These are phyloP conservation scores for Poecilus cupreus DNA, from an alignment of 2,888 invertebrate genomes.

Conservation along the genomic window DNA sequence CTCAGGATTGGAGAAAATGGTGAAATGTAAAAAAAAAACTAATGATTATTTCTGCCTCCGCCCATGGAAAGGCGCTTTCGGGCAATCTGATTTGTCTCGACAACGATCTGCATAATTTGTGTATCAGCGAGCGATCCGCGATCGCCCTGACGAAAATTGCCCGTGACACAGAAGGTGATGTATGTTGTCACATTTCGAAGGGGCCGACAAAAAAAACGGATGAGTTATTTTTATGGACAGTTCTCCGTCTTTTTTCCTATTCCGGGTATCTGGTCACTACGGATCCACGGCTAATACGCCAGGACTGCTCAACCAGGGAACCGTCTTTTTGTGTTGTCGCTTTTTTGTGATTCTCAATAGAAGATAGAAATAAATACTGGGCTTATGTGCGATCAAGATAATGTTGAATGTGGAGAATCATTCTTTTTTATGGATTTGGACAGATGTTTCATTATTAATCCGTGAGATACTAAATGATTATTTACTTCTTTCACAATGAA, in stretches of 20 bases:
- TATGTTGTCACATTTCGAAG: conserved; percentile 39
- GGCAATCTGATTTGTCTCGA: conserved; percentile 36
- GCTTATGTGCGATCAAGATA: background rate
- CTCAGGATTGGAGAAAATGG: no score
- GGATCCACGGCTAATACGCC: conserved; percentile 35
- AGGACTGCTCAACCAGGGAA: conserved; percentile 6
- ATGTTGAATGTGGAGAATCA: background rate
- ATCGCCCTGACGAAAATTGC: conserved; percentile 29
- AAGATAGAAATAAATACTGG: background rate
- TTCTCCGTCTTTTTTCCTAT: conserved; percentile 9
- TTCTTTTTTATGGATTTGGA: no score
- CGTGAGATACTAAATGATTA: background rate
- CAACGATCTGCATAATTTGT: conserved; percentile 49
- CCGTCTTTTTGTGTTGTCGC: conserved; percentile 25
- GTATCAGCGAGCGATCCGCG: background rate
- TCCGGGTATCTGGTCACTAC: conserved; percentile 27
- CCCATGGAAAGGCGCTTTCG: background rate
- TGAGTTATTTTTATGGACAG: conserved; percentile 54
- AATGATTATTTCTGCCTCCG: no score
- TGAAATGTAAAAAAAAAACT: no score
- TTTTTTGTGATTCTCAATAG: background rate
- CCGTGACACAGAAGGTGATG: conserved; percentile 45
- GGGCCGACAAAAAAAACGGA: conserved; percentile 8
- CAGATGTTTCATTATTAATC: background rate
- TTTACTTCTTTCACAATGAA: background rate